Conservation (phyloP, 2,113 vertebrate species). For the Alethe castanea region DNA sequence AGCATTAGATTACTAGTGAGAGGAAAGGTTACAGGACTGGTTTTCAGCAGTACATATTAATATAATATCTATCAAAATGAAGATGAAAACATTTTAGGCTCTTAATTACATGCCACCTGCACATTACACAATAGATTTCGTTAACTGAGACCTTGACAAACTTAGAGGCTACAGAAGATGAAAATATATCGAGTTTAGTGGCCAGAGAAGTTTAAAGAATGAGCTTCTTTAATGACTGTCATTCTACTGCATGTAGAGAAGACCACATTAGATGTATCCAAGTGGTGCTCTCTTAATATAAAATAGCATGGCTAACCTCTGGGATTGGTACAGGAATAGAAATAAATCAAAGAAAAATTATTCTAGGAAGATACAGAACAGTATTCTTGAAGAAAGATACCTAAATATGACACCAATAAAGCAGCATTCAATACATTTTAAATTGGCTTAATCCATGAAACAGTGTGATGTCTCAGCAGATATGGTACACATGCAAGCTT, state of each 20-base stretch:
- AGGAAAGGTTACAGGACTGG: background rate
- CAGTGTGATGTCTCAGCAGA: background rate
- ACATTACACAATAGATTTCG: background rate
- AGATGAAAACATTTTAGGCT: background rate
- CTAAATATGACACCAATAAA: background rate
- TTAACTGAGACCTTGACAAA: background rate
- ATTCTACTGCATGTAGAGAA: background rate
- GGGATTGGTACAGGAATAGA: background rate
- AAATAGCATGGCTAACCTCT: background rate
- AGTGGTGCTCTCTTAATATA: background rate
- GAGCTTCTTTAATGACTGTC: background rate
- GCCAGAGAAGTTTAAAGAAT: background rate
- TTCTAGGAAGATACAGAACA: background rate
- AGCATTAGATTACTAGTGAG: background rate
- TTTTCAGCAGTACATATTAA: background rate
- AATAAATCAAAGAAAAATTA: conserved; percentile 2
- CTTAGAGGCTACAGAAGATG: background rate
- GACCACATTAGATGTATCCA: background rate
- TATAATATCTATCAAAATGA: background rate
- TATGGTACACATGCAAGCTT: background rate
- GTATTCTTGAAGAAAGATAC: background rate
- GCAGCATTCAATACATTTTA: conserved; percentile 2
- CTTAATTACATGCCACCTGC: background rate
- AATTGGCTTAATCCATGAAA: conserved; percentile 23
- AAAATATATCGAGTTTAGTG: background rate